Conservation (phyloP, 2,888 invertebrate species). For the Isoperla grammatica region DNA sequence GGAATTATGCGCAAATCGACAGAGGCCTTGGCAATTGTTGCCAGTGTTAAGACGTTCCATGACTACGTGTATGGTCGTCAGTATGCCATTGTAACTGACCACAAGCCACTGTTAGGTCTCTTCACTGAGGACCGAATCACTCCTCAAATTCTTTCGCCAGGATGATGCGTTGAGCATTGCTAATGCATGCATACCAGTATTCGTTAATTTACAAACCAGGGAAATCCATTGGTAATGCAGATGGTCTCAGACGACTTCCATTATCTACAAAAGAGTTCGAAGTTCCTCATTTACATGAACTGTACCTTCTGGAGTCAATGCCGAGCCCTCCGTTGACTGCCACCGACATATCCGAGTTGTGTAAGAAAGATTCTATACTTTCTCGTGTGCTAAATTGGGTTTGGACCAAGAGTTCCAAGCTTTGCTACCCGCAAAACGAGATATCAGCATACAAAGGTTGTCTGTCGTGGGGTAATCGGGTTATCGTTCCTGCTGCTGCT, state of each 20-base stretch:
- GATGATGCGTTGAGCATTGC: conserved; percentile 37
- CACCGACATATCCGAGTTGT: too few relatives aligned
- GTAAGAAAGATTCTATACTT: too few relatives aligned
- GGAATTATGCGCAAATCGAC: conserved; percentile 35
- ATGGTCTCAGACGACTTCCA: conserved; percentile 23
- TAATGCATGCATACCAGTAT: conserved; percentile 37
- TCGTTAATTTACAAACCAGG: conserved; percentile 29
- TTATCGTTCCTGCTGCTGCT: conserved; percentile 26
- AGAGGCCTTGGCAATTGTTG: conserved; percentile 34
- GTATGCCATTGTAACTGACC: conserved; percentile 39
- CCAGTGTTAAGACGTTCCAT: conserved; percentile 33
- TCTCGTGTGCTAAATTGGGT: too few relatives aligned
- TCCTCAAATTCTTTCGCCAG: conserved; percentile 36
- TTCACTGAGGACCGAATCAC: conserved; percentile 37
- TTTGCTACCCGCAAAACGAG: background rate
- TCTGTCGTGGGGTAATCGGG: conserved; percentile 30
- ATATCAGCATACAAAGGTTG: conserved; percentile 21
- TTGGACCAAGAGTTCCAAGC: too few relatives aligned
- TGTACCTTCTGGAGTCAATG: too few relatives aligned
- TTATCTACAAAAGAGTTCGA: background rate
- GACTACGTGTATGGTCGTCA: conserved; percentile 32
- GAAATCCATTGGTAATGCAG: conserved; percentile 25
- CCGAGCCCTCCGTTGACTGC: too few relatives aligned
- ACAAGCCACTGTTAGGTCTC: conserved; percentile 40
- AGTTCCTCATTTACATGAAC: too few relatives aligned